Percentiles rank a stretch among this genome's conserved stretches.
Conservation (phyloP, 1,140 invertebrate genomes). For the Leptestheria dahalacensis region DNA sequence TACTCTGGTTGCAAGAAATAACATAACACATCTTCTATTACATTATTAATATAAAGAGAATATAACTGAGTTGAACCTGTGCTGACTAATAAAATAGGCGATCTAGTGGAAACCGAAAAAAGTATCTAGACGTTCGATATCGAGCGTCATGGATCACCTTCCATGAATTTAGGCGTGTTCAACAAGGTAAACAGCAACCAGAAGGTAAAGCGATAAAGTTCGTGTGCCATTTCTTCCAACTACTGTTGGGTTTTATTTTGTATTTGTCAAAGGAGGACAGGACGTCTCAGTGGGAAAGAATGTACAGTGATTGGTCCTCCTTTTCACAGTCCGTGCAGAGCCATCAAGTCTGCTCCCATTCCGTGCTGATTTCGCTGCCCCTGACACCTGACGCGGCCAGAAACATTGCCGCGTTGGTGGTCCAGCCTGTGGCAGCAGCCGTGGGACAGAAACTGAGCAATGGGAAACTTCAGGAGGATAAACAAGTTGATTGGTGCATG, state of each 20-base stretch:
- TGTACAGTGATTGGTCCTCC: constrained; percentile 14
- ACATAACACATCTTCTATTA: no score
- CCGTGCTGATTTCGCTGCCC: constrained; percentile 1
- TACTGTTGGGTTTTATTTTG: background rate
- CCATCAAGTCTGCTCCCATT: constrained; percentile 14
- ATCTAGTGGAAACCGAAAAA: no score
- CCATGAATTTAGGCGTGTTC: background rate
- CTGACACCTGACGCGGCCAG: constrained; percentile 2
- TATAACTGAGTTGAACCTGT: no score
- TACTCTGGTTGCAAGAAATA: no score
- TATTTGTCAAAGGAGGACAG: constrained; percentile 3
- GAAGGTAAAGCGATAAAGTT: background rate
- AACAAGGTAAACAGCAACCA: background rate
- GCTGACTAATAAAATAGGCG: no score
- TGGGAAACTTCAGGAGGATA: constrained; percentile 26
- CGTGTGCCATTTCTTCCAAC: background rate
- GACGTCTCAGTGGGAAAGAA: constrained; percentile 6
- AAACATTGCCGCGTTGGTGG: constrained; percentile 1
- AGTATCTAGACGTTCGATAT: background rate
- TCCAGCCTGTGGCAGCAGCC: constrained; percentile 12
- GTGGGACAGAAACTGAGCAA: constrained; percentile 9
- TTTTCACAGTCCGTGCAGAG: constrained; percentile 14
- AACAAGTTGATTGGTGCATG: constrained; percentile 80
- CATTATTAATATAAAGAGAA: no score
- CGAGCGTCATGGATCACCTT: background rate